These are phyloP conservation scores for Euproctis similis DNA, from an alignment of 2,888 invertebrate species.

Conservation along the genomic window DNA sequence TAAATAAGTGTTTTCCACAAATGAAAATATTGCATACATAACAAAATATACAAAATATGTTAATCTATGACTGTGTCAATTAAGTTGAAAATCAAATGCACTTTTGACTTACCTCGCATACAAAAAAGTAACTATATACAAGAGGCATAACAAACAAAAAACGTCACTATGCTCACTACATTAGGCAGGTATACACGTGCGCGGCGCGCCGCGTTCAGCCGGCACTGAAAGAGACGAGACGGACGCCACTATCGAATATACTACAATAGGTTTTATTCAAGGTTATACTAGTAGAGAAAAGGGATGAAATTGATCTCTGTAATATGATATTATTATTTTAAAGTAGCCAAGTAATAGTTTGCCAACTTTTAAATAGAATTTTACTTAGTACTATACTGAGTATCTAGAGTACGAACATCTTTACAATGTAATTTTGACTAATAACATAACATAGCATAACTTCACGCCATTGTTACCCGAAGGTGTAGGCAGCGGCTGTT, in stretches of 20 bases:
- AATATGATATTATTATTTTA: neutral
- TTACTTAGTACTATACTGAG: too few species aligned
- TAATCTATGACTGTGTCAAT: too few species aligned
- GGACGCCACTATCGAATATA: constrained; percentile 8
- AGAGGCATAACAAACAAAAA: constrained; percentile 10
- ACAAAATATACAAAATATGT: too few species aligned
- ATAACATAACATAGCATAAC: too few species aligned
- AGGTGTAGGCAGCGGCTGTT: too few species aligned
- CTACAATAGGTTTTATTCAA: constrained; percentile 8
- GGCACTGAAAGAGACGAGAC: constrained; percentile 6
- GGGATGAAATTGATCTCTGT: constrained; percentile 3
- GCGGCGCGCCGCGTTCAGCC: constrained; percentile 9
- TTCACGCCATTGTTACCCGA: too few species aligned
- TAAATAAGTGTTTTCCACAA: too few species aligned
- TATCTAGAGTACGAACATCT: too few species aligned
- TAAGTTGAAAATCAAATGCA: constrained; percentile 5
- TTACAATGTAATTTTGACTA: too few species aligned
- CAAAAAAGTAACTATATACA: constrained; percentile 6
- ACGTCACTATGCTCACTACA: constrained; percentile 8
- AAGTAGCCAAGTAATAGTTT: too few species aligned
- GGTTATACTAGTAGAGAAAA: constrained; percentile 7
- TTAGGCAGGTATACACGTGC: constrained; percentile 7
- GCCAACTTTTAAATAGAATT: too few species aligned
- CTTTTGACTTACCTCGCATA: constrained; percentile 6
- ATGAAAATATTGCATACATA: too few species aligned